Conservation (phyloP, 2,113 vertebrate genomes). For the Brienomyrus longianalis region DNA sequence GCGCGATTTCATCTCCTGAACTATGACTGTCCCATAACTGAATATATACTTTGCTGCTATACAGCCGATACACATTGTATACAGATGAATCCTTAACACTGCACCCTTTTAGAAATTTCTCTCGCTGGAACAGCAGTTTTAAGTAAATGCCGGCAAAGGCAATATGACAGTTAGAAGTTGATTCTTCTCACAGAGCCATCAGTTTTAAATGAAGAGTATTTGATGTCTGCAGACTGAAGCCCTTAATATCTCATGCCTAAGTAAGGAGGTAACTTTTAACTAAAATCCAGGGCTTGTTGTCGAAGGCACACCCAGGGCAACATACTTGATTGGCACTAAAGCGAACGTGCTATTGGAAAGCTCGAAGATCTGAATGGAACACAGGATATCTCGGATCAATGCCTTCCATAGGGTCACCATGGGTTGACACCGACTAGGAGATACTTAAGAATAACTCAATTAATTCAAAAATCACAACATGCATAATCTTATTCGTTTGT, state of each 20-base stretch:
- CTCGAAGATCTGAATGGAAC: neutral
- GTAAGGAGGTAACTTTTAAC: neutral
- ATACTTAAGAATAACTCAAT: neutral
- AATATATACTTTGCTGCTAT: neutral
- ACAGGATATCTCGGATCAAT: neutral
- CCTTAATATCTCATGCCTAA: neutral
- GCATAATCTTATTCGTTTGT: neutral
- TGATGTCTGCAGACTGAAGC: neutral
- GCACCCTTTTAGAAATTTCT: neutral
- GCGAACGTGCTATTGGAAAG: neutral
- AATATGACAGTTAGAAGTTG: neutral
- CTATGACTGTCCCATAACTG: neutral
- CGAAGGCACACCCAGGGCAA: neutral
- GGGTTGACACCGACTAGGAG: neutral
- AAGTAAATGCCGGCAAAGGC: neutral
- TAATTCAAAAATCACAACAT: neutral
- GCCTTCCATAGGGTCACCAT: neutral
- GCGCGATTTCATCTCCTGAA: neutral
- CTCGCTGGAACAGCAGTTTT: neutral
- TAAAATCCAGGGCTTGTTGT: neutral
- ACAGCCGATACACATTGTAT: neutral
- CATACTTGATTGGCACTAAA: neutral
- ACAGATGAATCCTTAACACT: neutral
- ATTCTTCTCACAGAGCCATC: neutral
- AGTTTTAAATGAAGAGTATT: neutral